Percentiles rank a stretch among this genome's conserved stretches.
Conservation (phyloP, 2,113 vertebrate species). For the Oncorhynchus keta region DNA sequence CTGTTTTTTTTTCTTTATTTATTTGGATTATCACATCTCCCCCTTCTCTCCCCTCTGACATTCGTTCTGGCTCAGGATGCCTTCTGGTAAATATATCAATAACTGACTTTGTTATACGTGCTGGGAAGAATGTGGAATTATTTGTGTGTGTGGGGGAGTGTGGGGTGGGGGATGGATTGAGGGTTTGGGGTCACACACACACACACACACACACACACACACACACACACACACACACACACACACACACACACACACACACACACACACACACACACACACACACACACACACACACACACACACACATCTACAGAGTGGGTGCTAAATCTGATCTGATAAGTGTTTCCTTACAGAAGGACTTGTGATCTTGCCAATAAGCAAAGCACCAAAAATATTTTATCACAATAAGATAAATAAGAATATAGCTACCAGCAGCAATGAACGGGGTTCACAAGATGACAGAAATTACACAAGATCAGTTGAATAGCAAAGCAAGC, state of each 20-base stretch:
- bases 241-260: no score
- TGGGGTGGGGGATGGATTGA: background rate
- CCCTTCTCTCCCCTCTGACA: conserved; percentile 43
- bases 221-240: no score
- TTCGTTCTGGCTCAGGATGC: conserved; percentile 51
- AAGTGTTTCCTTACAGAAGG: background rate
- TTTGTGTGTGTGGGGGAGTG: background rate
- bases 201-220: no score
- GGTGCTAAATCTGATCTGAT: no score
- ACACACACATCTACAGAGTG: no score
- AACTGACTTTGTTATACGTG: conserved; percentile 2
- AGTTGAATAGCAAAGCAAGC: no score
- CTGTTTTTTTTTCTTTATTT: conserved; percentile 65
- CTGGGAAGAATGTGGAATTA: background rate
- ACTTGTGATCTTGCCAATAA: background rate
- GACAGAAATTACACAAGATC: no score
- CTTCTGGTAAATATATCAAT: conserved; percentile 36
- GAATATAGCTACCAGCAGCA: background rate
- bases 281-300: no score
- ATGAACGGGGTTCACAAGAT: no score
- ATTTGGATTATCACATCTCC: conserved; percentile 67
- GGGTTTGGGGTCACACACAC: background rate
- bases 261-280: no score
- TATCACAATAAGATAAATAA: background rate
- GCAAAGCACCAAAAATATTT: background rate